Conservation (phyloP, 1,140 invertebrate species). For the Brachionus koreanus region DNA sequence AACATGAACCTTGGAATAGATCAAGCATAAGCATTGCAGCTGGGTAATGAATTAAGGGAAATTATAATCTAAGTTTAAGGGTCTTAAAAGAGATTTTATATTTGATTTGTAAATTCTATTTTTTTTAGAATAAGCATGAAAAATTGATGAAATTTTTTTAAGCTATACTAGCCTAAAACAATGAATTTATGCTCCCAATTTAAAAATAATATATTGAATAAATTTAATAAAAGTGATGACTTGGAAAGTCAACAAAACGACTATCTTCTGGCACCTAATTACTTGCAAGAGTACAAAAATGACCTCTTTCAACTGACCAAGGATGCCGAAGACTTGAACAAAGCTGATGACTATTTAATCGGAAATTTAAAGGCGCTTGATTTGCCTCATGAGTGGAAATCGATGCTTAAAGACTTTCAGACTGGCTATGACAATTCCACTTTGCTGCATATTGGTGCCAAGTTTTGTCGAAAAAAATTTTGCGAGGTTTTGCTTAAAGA, state of each 20-base stretch:
- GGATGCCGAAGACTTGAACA: constrained; percentile 27
- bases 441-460: constrained; percentile 18
- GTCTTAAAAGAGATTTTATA: not conserved
- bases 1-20: not conserved
- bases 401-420: constrained; percentile 20
- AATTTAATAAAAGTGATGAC: constrained; percentile 20
- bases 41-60: not conserved
- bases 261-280: not conserved
- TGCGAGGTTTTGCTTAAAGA: constrained; percentile 1
- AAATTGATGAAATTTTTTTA: not conserved
- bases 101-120: not conserved
- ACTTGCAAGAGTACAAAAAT: constrained; percentile 21
- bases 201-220: constrained; percentile 3
- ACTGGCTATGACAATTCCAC: constrained; percentile 38
- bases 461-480: constrained; percentile 25
- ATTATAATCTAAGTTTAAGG: not conserved
- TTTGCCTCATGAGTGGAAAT: constrained; percentile 9
- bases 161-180: not conserved
- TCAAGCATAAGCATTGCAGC: not conserved
- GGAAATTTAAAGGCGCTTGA: not conserved
- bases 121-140: not conserved
- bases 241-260: not conserved
- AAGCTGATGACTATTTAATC: constrained; percentile 28
- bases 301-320: not conserved
- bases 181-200: constrained; percentile 5